A percentile compares a stretch with the other conserved stretches of the same genome.
Conservation (phyloP, 2,797 vertebrate species). For the Falco rusticolus region DNA sequence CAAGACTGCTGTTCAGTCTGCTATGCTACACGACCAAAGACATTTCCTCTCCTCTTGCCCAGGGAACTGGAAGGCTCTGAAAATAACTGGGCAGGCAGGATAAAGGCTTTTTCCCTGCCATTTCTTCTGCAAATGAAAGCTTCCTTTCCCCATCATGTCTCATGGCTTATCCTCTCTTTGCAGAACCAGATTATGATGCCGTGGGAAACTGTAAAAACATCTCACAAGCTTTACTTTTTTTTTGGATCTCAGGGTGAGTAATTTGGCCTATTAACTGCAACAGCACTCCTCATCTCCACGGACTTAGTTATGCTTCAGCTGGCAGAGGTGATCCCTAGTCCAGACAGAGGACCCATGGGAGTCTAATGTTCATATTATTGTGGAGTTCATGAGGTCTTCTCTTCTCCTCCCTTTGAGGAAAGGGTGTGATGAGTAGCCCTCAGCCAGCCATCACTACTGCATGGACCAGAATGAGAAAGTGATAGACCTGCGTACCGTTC, state of each 20-base stretch:
- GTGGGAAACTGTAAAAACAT: conserved; percentile 42
- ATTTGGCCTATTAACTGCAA: conserved; percentile 10
- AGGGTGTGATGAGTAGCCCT: not conserved
- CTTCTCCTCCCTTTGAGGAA: not conserved
- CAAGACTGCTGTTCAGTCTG: not conserved
- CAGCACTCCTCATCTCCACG: not conserved
- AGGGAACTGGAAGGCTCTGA: not conserved
- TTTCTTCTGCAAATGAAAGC: not conserved
- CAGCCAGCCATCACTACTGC: not conserved
- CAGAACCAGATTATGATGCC: not conserved
- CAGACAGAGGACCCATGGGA: not conserved
- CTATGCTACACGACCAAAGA: not conserved
- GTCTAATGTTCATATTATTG: not conserved
- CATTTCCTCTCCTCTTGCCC: not conserved
- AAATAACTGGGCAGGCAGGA: not conserved
- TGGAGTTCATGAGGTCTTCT: not conserved
- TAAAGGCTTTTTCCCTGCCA: not conserved
- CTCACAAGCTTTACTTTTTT: conserved; percentile 46
- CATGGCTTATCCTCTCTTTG: not conserved
- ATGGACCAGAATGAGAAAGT: not conserved
- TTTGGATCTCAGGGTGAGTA: not conserved
- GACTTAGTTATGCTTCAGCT: not conserved
- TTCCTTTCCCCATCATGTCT: not conserved
- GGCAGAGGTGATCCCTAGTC: not conserved
- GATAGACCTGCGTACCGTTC: not conserved